Evolutionary conservation across 2,888 invertebrate genomes (phyloP).

Genomic region (Thera obeliscata): DNA sequence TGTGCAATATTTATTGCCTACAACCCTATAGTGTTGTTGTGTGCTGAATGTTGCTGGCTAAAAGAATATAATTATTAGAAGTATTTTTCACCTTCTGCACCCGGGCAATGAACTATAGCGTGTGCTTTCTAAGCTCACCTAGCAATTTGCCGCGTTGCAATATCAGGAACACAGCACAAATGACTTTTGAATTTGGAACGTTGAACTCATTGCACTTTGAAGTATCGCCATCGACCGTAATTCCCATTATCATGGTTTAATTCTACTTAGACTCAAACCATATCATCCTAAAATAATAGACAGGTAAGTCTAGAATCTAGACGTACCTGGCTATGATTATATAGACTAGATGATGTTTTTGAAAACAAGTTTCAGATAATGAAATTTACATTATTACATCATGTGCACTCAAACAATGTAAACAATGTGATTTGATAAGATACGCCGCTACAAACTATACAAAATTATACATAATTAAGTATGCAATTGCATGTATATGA

Average conservation of each 20-base stretch:
- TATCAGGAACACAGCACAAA: slow-evolving; percentile 16
- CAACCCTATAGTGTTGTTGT: no score
- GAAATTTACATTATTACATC: neutral
- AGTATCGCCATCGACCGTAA: slow-evolving; percentile 2
- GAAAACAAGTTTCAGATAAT: neutral
- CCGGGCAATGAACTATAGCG: neutral
- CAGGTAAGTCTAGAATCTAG: no score
- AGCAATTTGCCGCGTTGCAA: neutral
- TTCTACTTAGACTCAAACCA: no score
- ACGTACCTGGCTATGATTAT: no score
- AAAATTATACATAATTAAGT: neutral
- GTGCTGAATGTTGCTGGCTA: no score
- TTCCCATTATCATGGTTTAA: neutral
- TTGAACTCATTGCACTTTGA: slow-evolving; percentile 7
- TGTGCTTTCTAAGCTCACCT: neutral
- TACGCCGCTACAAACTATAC: neutral
- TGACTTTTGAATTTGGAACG: slow-evolving; percentile 3
- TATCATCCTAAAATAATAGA: no score
- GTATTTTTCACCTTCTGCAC: no score
- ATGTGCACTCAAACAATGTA: slow-evolving; percentile 16
- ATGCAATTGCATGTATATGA: neutral
- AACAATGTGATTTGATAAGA: slow-evolving; percentile 36
- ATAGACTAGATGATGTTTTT: neutral
- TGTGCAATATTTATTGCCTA: no score
- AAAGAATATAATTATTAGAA: no score